phyloP scores from a whole-genome alignment of 2,888 invertebrate genomes.

The Ormyrus rosae region DNA sequence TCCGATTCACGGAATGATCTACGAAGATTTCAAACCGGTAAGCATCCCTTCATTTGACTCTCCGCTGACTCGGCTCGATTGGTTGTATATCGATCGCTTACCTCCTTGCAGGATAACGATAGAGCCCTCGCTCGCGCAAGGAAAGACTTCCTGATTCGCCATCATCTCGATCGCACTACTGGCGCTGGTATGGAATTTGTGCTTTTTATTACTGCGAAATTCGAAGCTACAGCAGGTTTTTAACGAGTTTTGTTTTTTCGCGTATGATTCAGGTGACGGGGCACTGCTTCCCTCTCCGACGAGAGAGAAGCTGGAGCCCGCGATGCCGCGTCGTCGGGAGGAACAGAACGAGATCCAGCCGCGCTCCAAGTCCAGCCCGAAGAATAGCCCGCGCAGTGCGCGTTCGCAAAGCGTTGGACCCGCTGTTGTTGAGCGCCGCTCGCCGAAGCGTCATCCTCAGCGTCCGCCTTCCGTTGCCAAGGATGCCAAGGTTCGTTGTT shows the following conservation, averaged over 20 bases:
- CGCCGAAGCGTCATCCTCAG: conserved; percentile 86
- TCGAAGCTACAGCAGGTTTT: not conserved
- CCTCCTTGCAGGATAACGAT: conserved; percentile 68
- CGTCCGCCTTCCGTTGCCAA: conserved; percentile 71
- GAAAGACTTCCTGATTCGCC: conserved; percentile 82
- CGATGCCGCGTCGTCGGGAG: conserved; percentile 79
- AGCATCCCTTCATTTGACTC: conserved; percentile 26
- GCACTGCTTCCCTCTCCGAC: conserved; percentile 83
- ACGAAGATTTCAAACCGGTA: conserved; percentile 68
- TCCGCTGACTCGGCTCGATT: no score
- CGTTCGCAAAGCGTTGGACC: conserved; percentile 86
- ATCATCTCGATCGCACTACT: conserved; percentile 84
- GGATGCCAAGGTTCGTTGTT: conserved; percentile 68
- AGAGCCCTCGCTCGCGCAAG: conserved; percentile 76
- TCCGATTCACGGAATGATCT: conserved; percentile 61
- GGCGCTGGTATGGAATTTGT: conserved; percentile 78
- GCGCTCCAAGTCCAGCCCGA: conserved; percentile 78
- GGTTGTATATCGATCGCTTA: not conserved
- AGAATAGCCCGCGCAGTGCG: conserved; percentile 78
- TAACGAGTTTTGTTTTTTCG: not conserved
- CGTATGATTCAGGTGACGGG: conserved; percentile 77
- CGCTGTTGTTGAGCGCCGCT: conserved; percentile 81
- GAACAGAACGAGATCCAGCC: conserved; percentile 74
- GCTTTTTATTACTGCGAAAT: not conserved
- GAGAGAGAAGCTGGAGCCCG: conserved; percentile 84